Conservation (phyloP, 1,140 invertebrate species). For the Ceratosolen solmsi region DNA sequence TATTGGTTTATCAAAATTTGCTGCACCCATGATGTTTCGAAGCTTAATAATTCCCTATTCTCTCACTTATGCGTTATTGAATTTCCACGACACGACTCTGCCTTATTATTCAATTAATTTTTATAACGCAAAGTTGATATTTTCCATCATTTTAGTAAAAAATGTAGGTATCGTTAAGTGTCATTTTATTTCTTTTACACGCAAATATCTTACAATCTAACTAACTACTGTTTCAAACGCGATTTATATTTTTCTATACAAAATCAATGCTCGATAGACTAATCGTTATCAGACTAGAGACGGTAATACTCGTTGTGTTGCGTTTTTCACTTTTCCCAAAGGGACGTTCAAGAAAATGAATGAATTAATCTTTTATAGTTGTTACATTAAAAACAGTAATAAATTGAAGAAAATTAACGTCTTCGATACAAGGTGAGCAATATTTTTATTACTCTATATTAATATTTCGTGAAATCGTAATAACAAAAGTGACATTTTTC, state of each 20-base stretch:
- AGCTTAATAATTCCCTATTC: slow-evolving; percentile 20
- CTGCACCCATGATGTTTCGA: neutral
- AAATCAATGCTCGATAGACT: slow-evolving; percentile 56
- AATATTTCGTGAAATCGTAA: neutral
- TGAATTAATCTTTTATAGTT: neutral
- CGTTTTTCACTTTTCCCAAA: slow-evolving; percentile 44
- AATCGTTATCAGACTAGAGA: slow-evolving; percentile 60
- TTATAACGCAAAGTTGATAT: slow-evolving; percentile 47
- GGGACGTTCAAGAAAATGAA: neutral
- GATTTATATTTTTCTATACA: slow-evolving; percentile 50
- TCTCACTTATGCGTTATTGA: slow-evolving; percentile 42
- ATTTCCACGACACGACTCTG: slow-evolving; percentile 8
- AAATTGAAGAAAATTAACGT: neutral
- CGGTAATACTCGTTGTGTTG: slow-evolving; percentile 66
- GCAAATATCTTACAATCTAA: slow-evolving; percentile 55
- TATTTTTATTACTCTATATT: too few relatives aligned
- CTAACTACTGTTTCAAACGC: slow-evolving; percentile 56
- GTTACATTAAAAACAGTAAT: neutral
- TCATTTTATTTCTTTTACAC: slow-evolving; percentile 26
- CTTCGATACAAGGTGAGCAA: too few relatives aligned
- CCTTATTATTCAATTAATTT: slow-evolving; percentile 23
- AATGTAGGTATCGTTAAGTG: slow-evolving; percentile 50
- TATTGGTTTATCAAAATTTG: neutral
- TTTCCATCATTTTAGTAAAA: slow-evolving; percentile 52
- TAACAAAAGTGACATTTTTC: neutral